Percentiles rank a stretch among this genome's conserved stretches.
phyloP scores from a whole-genome alignment of 2,888 invertebrate genomes.

The Mimas tiliae region DNA sequence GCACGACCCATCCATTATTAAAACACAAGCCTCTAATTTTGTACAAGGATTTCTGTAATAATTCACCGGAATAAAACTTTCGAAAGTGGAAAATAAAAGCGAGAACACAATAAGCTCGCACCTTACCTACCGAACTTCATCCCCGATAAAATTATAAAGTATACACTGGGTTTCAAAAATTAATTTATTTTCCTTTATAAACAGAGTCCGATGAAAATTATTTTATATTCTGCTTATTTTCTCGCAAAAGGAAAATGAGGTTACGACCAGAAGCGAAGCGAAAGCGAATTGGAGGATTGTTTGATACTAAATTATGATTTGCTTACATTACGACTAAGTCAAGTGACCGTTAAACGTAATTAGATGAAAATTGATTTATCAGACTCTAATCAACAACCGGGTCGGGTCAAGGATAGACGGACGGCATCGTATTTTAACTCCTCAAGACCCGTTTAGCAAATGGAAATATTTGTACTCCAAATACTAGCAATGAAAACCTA shows the following conservation, averaged over 20 bases:
- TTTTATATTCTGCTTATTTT: conserved; percentile 41
- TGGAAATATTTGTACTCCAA: conserved; percentile 10
- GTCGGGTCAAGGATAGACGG: background rate
- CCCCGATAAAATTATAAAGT: conserved; percentile 43
- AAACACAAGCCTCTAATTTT: conserved; percentile 42
- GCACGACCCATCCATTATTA: conserved; percentile 58
- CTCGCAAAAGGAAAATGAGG: conserved; percentile 34
- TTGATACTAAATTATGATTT: conserved; percentile 22
- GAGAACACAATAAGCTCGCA: conserved; percentile 38
- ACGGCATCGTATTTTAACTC: background rate
- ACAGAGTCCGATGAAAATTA: conserved; percentile 43
- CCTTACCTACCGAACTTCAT: conserved; percentile 37
- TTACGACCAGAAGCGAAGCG: conserved; percentile 31
- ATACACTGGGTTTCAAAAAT: conserved; percentile 44
- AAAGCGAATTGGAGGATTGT: conserved; percentile 27
- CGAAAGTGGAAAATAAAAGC: conserved; percentile 45
- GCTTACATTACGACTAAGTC: conserved; percentile 6
- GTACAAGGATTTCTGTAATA: conserved; percentile 38
- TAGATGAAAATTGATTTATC: conserved; percentile 1
- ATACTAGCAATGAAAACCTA: background rate
- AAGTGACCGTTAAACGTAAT: conserved; percentile 10
- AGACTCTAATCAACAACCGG: background rate
- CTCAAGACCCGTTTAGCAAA: background rate
- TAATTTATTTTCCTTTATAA: conserved; percentile 47
- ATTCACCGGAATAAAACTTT: conserved; percentile 46